Base-by-base conservation (phyloP, 2,113 vertebrate genomes). In the Heliornis fulica region DNA sequence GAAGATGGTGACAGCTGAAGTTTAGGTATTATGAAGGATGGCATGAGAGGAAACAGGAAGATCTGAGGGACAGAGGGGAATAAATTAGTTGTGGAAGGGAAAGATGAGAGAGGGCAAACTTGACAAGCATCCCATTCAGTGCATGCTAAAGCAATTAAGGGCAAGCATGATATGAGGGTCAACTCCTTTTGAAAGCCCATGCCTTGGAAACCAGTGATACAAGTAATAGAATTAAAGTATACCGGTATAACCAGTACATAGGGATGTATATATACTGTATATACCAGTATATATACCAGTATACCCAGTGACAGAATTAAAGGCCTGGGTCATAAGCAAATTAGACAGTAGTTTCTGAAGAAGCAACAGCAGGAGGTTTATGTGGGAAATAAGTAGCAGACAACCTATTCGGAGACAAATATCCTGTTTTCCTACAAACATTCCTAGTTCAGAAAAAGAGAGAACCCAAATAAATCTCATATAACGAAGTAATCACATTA, bases 401-500 rank as follows among this genome's bases (percentile, higher is more conserved):
- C 85, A 94, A 75, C 56, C 4, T 75, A 72, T 93, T 96, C 72
- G 92, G 83, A 89, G 64, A 78, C 86, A 95, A 90, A 90, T 96
- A 94, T 94, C 95, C 83, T 95, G 87, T 95, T 95, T 96, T 94
- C 87, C 71, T 93, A 83, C 88, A 86, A 90, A 89, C 78, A 82
- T 94, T 80, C 77, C 40, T 95, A 89, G 71, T 89, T 90, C 91
- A 87, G 87, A 94, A 93, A 94, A 93, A 93, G 82, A 95, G 95
- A 80, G 87, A 89, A 87, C 48, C 38, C n/a, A 96, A 96, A 95
- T 92, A 96, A 92, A 92, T 89, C 75, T 76, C 94, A 97, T 89
- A 86, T 83, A 94, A 88, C 5, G 0, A 83, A 96, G 85, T 79
- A 88, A 87, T 80, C 83, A 40, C 91, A 71, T 93, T 95, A 2